Percentiles rank a stretch among this genome's conserved stretches.
Conservation (phyloP, 2,797 vertebrate species). For the Notolepis coatsorum region DNA sequence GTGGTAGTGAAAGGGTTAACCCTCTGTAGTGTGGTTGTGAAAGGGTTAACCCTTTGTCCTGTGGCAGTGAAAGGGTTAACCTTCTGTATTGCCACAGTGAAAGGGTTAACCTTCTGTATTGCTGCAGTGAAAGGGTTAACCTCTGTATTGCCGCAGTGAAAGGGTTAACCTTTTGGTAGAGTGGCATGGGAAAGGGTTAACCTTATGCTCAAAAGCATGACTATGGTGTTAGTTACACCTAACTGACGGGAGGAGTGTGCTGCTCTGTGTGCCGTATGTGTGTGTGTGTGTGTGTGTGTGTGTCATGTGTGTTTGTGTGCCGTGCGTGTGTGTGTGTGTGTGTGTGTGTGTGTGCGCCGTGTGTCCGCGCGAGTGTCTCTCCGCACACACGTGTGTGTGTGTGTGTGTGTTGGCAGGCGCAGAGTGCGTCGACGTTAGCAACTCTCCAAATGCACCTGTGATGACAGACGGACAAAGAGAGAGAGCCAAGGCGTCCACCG, state of each 20-base stretch:
- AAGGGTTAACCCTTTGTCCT: no score
- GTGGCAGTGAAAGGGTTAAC: no score
- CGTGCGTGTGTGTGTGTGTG: background rate
- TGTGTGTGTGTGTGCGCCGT: no score
- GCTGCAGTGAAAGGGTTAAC: no score
- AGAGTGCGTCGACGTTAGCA: slow-evolving; percentile 58
- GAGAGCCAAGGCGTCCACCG: slow-evolving; percentile 55
- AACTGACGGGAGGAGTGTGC: background rate
- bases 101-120: no score
- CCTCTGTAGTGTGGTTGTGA: no score
- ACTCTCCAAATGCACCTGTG: slow-evolving; percentile 73
- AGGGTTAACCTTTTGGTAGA: no score
- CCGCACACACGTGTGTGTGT: slow-evolving; percentile 26
- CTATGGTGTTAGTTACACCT: background rate
- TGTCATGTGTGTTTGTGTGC: background rate
- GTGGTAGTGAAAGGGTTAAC: no score
- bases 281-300: slow-evolving; percentile 2
- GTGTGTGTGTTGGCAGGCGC: slow-evolving; percentile 5
- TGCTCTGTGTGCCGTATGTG: background rate
- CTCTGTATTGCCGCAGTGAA: no score
- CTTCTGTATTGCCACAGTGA: no score
- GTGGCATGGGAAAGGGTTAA: no score
- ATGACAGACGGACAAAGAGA: slow-evolving; percentile 76
- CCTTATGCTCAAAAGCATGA: background rate
- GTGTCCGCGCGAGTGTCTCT: slow-evolving; percentile 1